Evolutionary conservation across 2,888 invertebrate species (phyloP).

Genomic region (Drosophila mercatorum): DNA sequence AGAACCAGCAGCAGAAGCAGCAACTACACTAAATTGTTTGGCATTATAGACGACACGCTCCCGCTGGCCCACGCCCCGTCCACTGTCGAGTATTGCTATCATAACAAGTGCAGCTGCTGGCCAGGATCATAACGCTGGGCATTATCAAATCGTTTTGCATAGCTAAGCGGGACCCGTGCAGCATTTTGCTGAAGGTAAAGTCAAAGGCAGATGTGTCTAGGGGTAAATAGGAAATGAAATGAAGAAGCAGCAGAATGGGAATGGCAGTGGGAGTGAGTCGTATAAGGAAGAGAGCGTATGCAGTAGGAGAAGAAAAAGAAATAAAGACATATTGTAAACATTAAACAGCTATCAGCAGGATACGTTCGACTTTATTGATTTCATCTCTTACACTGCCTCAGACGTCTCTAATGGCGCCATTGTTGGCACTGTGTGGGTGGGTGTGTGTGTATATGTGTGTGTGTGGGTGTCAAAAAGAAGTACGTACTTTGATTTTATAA

Average conservation of each 20-base stretch:
- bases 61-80: constrained; percentile 7
- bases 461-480: constrained; percentile 64
- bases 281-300: background rate
- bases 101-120: constrained; percentile 72
- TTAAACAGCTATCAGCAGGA: constrained; percentile 80
- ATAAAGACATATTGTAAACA: constrained; percentile 81
- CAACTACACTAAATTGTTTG: constrained; percentile 74
- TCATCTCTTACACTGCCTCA: constrained; percentile 50
- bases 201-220: constrained; percentile 65
- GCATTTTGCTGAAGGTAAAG: constrained; percentile 51
- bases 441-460: constrained; percentile 32
- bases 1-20: constrained; percentile 29
- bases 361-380: constrained; percentile 78
- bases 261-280: background rate
- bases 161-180: constrained; percentile 18
- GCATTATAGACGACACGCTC: constrained; percentile 54
- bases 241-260: background rate
- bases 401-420: constrained; percentile 52
- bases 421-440: constrained; percentile 30
- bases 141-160: constrained; percentile 75
- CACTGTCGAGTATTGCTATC: constrained; percentile 58
- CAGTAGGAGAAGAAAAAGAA: constrained; percentile 35
- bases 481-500: constrained; percentile 78
- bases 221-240: constrained; percentile 10
- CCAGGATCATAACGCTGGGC: constrained; percentile 62